phyloP scores from a whole-genome alignment of 2,888 invertebrate species.

The Chalcosyrphus nemorum region DNA sequence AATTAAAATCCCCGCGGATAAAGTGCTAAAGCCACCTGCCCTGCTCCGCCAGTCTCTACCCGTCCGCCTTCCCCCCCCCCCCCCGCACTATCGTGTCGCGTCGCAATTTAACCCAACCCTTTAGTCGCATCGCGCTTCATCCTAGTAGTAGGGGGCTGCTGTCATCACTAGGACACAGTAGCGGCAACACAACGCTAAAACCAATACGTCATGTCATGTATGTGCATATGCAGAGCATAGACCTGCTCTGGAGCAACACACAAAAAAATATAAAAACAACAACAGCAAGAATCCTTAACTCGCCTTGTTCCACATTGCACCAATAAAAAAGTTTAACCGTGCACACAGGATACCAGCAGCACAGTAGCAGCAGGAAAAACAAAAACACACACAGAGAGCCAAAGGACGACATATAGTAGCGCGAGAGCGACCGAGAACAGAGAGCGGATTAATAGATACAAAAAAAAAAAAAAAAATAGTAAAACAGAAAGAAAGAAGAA shows the following conservation, averaged over 20 bases:
- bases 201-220: slow-evolving; percentile 67
- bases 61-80: background rate
- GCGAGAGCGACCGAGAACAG: background rate
- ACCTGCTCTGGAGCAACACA: background rate
- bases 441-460: slow-evolving; percentile 45
- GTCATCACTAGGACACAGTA: slow-evolving; percentile 40
- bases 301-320: slow-evolving; percentile 67
- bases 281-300: slow-evolving; percentile 61
- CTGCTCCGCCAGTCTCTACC: background rate
- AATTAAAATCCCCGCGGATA: slow-evolving; percentile 63
- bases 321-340: slow-evolving; percentile 63
- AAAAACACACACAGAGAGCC: slow-evolving; percentile 2
- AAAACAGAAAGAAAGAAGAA: slow-evolving; percentile 39
- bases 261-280: no score
- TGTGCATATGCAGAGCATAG: slow-evolving; percentile 35
- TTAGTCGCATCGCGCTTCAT: background rate
- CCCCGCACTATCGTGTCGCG: slow-evolving; percentile 20
- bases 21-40: slow-evolving; percentile 49
- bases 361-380: slow-evolving; percentile 19
- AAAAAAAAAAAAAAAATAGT: no score
- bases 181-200: slow-evolving; percentile 12
- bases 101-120: slow-evolving; percentile 1
- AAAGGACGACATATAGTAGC: background rate
- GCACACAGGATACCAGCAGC: slow-evolving; percentile 45
- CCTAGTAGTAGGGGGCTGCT: slow-evolving; percentile 17